Base-by-base conservation (phyloP, 2,113 vertebrate genomes). In the Empidonax traillii region DNA sequence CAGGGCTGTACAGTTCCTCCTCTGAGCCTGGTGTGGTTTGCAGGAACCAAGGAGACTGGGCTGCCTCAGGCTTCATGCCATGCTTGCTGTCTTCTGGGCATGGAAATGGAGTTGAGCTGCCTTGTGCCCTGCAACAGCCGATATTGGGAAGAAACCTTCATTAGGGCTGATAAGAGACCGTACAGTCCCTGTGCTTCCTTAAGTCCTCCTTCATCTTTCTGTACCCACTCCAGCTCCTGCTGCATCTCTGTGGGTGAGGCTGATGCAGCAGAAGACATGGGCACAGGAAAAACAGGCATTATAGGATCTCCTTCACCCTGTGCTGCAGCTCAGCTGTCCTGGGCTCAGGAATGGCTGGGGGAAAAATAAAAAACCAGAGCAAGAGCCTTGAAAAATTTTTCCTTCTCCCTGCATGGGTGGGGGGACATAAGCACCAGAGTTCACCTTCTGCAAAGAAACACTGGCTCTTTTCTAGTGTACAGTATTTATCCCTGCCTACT, bases 1-100 rank as follows among this genome's bases (percentile, higher is more conserved):
- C 30, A 47, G 35, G 66, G 20, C 61, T 81, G 46, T 58, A 19
- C 17, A 31, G 25, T 62, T 53, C 17, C 37, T 72, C 9, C 39
- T 65, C 14, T 77, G 83, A 31, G 44, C 51, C 46, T 51, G 18
- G 19, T 1, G 6, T 75, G 30, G 33, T 68, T 85, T 92, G 23
- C 41, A 90, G 72, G 44, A 88, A 1, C 44, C 24, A 12, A 37
- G 55, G 33, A 59, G 47, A 15, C n/a, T 46, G 63, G 46, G 55
- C 51, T 86, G 49, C 74, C 37, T 78, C 31, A 27, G 55, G 30
- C 37, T 61, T 51, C 14, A 1, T 10, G 5, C 51, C 31, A 6
- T 1, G 5, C 35, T 17, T 52, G 39, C 73, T 59, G n/a, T 39
- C 43, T 86, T n/a, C 55, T 14, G 2, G 3, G 3, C 0, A 0